Conservation (phyloP, 2,888 invertebrate genomes). For the Arenicola marina region DNA sequence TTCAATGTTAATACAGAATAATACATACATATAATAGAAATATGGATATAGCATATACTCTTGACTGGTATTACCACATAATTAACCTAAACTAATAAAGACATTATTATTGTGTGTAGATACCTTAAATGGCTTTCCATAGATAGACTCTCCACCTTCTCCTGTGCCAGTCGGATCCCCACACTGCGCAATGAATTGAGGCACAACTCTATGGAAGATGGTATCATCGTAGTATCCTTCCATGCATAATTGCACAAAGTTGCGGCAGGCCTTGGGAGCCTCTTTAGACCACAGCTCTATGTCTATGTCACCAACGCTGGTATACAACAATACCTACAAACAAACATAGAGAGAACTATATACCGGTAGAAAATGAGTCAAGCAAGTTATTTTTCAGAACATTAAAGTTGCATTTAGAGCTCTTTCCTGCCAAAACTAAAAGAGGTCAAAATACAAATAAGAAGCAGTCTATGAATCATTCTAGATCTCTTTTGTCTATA, state of each 20-base stretch:
- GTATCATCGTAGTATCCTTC: conserved; percentile 89
- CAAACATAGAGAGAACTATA: conserved; percentile 7
- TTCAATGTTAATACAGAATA: too few relatives aligned
- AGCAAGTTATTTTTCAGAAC: not conserved
- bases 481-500: too few relatives aligned
- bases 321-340: conserved; percentile 82
- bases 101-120: too few relatives aligned
- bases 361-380: not conserved
- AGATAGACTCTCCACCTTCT: conserved; percentile 94
- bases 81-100: too few relatives aligned
- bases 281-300: conserved; percentile 98
- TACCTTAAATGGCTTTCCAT: conserved; percentile 89
- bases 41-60: too few relatives aligned
- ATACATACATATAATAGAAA: too few relatives aligned
- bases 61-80: too few relatives aligned
- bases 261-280: conserved; percentile 89
- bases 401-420: too few relatives aligned
- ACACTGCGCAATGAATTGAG: conserved; percentile 93
- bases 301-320: conserved; percentile 94
- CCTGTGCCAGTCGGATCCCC: conserved; percentile 98
- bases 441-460: not conserved
- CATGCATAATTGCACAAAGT: conserved; percentile 94
- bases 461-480: not conserved
- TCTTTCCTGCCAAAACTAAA: too few relatives aligned
- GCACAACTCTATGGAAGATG: conserved; percentile 91